Evolutionary conservation across 2,888 invertebrate species (phyloP).

Genomic region (Sphinx pinastri): DNA sequence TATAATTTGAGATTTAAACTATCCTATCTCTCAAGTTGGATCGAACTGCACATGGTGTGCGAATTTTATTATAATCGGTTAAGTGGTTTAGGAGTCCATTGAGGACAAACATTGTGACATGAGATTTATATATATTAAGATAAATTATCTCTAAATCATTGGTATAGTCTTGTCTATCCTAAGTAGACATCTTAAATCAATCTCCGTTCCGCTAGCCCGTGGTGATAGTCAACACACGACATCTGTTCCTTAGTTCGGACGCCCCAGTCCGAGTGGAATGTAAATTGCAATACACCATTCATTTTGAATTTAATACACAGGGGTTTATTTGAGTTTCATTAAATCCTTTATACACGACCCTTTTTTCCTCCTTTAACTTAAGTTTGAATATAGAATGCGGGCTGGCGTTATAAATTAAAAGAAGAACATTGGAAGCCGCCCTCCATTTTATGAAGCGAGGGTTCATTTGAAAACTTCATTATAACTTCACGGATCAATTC

Average conservation of each 20-base stretch:
- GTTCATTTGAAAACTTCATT: constrained; percentile 73
- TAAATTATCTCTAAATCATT: too few relatives aligned
- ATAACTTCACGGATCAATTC: constrained; percentile 58
- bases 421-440: constrained; percentile 60
- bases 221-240: constrained; percentile 5
- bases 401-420: constrained; percentile 39
- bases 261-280: neutral
- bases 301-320: neutral
- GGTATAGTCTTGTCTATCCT: neutral
- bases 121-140: too few relatives aligned
- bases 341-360: constrained; percentile 13
- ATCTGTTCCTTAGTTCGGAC: neutral
- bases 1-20: too few relatives aligned
- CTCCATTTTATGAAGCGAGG: constrained; percentile 56
- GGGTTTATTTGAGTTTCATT: constrained; percentile 1
- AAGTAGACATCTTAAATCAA: neutral
- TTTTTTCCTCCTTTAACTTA: constrained; percentile 33
- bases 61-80: too few relatives aligned
- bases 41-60: too few relatives aligned
- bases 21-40: too few relatives aligned
- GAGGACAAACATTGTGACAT: too few relatives aligned
- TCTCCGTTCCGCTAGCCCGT: neutral
- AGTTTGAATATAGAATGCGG: constrained; percentile 28
- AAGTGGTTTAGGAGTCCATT: too few relatives aligned
- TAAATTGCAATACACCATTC: constrained; percentile 1